Conservation (phyloP, 2,888 invertebrate genomes). For the Melipona beecheii region DNA sequence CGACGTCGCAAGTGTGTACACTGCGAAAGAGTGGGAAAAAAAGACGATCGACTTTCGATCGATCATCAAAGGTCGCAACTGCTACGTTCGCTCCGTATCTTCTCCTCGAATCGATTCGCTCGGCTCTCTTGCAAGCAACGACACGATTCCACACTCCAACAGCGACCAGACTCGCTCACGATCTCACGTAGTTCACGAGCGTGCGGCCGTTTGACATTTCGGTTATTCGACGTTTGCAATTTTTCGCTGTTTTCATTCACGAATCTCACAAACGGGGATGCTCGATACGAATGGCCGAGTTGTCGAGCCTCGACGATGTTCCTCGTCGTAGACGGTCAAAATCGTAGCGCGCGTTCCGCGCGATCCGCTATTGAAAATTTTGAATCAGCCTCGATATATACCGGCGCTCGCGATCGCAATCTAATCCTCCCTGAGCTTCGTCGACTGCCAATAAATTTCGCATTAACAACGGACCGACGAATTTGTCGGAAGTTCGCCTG, state of each 20-base stretch:
- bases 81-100: slow-evolving; percentile 7
- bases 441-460: slow-evolving; percentile 14
- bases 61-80: slow-evolving; percentile 72
- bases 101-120: slow-evolving; percentile 28
- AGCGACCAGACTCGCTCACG: background rate
- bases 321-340: slow-evolving; percentile 12
- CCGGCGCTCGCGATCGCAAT: background rate
- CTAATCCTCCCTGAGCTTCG: background rate
- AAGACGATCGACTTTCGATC: slow-evolving; percentile 67
- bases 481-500: background rate
- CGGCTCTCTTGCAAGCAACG: background rate
- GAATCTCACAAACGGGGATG: background rate
- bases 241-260: background rate
- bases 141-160: background rate
- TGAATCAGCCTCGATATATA: background rate
- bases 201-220: slow-evolving; percentile 4
- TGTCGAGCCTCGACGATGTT: slow-evolving; percentile 29
- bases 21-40: slow-evolving; percentile 7
- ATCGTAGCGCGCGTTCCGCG: background rate
- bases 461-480: background rate
- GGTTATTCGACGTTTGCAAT: background rate
- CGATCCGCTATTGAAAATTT: background rate
- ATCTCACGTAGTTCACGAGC: slow-evolving; percentile 3
- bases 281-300: slow-evolving; percentile 22
- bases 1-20: background rate